phyloP scores from a whole-genome alignment of 2,113 vertebrate genomes.

The Mandrillus leucophaeus region DNA sequence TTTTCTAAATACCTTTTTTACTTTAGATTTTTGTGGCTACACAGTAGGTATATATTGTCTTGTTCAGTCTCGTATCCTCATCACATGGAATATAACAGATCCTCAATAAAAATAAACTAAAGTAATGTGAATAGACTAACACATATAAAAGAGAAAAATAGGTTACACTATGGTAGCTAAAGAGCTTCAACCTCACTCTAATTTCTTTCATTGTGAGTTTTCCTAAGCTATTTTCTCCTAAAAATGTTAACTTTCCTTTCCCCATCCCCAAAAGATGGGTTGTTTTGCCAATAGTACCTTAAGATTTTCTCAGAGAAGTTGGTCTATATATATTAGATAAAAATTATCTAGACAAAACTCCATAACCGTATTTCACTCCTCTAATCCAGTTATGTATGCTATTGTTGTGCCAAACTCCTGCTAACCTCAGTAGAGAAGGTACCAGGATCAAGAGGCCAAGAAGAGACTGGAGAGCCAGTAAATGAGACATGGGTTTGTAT shows the following conservation, averaged over 20 bases:
- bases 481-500: too few relatives aligned
- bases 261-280: not conserved
- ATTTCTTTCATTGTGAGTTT: not conserved
- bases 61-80: not conserved
- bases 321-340: not conserved
- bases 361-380: too few relatives aligned
- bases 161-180: not conserved
- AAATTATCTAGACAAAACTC: not conserved
- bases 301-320: not conserved
- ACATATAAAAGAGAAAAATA: not conserved
- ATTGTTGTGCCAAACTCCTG: too few relatives aligned
- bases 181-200: not conserved
- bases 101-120: not conserved
- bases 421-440: too few relatives aligned
- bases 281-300: not conserved
- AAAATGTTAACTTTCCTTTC: not conserved
- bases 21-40: too few relatives aligned
- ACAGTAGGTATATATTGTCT: not conserved
- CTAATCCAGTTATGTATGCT: not conserved
- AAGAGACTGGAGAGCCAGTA: too few relatives aligned
- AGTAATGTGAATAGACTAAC: not conserved
- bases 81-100: not conserved
- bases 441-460: too few relatives aligned
- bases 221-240: not conserved
- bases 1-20: too few relatives aligned